These are phyloP conservation scores for Rhamnusium bicolor DNA, from an alignment of 2,888 invertebrate species.

Conservation along the genomic window DNA sequence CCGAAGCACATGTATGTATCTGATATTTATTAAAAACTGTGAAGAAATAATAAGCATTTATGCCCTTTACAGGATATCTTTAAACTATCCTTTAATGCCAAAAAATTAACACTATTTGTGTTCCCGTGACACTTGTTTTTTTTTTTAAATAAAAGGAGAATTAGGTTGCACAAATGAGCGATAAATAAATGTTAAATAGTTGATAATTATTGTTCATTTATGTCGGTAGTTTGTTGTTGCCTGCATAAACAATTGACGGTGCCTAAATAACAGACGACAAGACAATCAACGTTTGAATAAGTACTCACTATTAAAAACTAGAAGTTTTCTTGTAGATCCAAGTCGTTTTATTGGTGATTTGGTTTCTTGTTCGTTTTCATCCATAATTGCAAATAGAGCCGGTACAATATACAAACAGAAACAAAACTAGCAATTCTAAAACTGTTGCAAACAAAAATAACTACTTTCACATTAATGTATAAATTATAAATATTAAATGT, in stretches of 20 bases:
- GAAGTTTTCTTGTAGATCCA: slow-evolving; percentile 85
- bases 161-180: neutral
- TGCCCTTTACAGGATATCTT: no score
- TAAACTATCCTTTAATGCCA: no score
- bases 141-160: neutral
- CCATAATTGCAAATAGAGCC: slow-evolving; percentile 70
- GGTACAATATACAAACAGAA: slow-evolving; percentile 24
- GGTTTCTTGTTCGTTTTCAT: slow-evolving; percentile 83
- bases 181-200: neutral
- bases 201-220: neutral
- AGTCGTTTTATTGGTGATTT: slow-evolving; percentile 87
- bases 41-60: no score
- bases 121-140: no score
- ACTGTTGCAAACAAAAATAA: slow-evolving; percentile 35
- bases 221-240: slow-evolving; percentile 11
- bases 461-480: slow-evolving; percentile 35
- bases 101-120: no score
- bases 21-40: no score
- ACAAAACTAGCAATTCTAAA: slow-evolving; percentile 29
- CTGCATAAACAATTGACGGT: slow-evolving; percentile 9
- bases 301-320: slow-evolving; percentile 85
- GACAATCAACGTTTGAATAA: slow-evolving; percentile 15
- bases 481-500: slow-evolving; percentile 22
- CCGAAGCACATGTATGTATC: no score
- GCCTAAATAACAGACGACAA: slow-evolving; percentile 16